Conservation (phyloP, 2,113 vertebrate species). For the Connochaetes taurinus region DNA sequence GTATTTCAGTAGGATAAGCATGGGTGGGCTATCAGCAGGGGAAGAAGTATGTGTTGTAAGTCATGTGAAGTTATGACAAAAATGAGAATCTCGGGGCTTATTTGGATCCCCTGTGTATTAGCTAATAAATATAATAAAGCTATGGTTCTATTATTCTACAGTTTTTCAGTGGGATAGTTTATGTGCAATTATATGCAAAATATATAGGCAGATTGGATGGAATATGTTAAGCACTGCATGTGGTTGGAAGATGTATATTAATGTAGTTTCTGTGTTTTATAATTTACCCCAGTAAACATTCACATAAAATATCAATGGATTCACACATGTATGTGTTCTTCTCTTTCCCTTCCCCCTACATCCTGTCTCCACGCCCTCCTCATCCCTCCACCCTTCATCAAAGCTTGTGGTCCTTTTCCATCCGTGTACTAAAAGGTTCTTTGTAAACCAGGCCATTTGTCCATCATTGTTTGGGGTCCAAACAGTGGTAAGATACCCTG, state of each 20-base stretch:
- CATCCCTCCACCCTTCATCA: slow-evolving; percentile 69
- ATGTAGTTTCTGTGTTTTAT: background rate
- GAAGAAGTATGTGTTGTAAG: slow-evolving; percentile 27
- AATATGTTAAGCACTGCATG: slow-evolving; percentile 31
- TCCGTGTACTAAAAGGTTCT: slow-evolving; percentile 81
- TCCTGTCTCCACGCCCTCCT: slow-evolving; percentile 41
- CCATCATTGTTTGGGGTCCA: slow-evolving; percentile 86
- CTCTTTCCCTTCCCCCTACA: slow-evolving; percentile 27
- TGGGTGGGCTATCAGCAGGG: background rate
- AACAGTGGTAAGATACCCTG: slow-evolving; percentile 85
- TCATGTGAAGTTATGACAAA: slow-evolving; percentile 65
- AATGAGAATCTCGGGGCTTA: slow-evolving; percentile 70
- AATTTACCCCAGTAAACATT: slow-evolving; percentile 27
- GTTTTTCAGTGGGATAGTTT: slow-evolving; percentile 46
- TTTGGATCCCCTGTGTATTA: slow-evolving; percentile 28
- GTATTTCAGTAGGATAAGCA: slow-evolving; percentile 14
- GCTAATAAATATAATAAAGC: slow-evolving; percentile 57
- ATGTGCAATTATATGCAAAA: slow-evolving; percentile 54
- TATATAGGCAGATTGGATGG: slow-evolving; percentile 53
- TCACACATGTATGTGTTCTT: slow-evolving; percentile 54
- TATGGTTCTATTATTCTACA: slow-evolving; percentile 30
- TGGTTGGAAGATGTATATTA: background rate
- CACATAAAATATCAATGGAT: slow-evolving; percentile 62
- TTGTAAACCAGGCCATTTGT: slow-evolving; percentile 83
- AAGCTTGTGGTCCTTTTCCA: slow-evolving; percentile 79